Evolutionary conservation across 2,888 invertebrate species (phyloP), one percentile per base, ranked within the genome.

Genomic region (Dicycla oo): DNA sequence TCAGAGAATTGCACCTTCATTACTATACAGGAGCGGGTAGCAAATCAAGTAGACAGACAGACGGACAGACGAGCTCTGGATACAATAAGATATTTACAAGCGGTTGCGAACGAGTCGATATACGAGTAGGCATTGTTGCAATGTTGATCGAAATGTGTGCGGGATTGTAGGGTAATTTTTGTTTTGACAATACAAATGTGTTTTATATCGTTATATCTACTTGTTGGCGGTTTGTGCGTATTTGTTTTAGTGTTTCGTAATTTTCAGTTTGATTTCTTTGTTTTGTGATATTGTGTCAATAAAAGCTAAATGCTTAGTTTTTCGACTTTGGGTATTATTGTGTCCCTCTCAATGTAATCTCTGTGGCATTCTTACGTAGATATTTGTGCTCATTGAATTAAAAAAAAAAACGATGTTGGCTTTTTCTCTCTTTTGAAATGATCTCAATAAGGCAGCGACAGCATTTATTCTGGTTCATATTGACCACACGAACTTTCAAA

Each of bases 1-100:
- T 91, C 92, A 89, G 79, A 77, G 84, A 84, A 90, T 91, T 91
- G 93, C 92, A 89, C 93, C 91, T 92, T 93, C 93, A 94, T 94
- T 94, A 92, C 87, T 91, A 94, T 93, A 93, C 94, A 88, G 93
- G 88, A 93, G 93, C 93, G 86, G 87, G 88, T 87, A 87, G 92
- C 94, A 93, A 93, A 94, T 93, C 93, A 94, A 89, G 85, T 81
- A 81, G 88, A 87, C 90, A 88, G 93, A 91, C 93, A 88, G 90
- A 91, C 92, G 87, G 93, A 93, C 93, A 90, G 92, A 92, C 93
- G 91, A 91, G 87, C 87, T 71, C 82, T 84, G 88, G 90, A 88
- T 90, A 93, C 93, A 93, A 93, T 93, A 91, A 92, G 88, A 91
- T 93, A 94, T 93, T 94, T 93, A 94, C 93, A 94, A 94, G 92